Evolutionary conservation across 2,797 vertebrate species (phyloP), one percentile per base, ranked within the genome.

Genomic region (Gallirallus australis): DNA sequence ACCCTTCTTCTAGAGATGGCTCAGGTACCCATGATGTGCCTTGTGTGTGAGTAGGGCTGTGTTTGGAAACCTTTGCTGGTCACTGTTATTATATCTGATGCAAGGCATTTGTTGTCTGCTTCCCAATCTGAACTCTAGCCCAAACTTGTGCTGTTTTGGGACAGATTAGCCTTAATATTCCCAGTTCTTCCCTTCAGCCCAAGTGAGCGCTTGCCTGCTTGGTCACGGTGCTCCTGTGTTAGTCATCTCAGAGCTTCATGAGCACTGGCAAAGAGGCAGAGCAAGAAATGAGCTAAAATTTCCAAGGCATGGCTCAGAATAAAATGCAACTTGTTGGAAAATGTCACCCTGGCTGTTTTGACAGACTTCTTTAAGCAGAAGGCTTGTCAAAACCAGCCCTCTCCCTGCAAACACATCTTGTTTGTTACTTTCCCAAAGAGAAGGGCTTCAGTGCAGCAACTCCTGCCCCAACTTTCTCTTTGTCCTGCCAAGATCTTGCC

Each of bases 341-440:
- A 94, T 86, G 87, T 95, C 96, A 96, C 10, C 66, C 40, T 48
- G 89, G 91, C 87, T 93, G 77, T 94, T 96, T 91, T 95, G 96
- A 96, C 87, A 94, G 87, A 82, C 87, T 75, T 69, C 57, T 73
- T 64, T 52, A 17, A 92, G 91, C 45, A 83, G 79, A 57, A 48
- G 69, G 39, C 70, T 61, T 91, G 79, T 95, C 91, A 91, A 91
- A 93, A 59, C 31, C 82, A 94, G 47, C 70, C 63, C 25, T 86
- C 37, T 92, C 66, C n/a, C 17, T 3, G 18, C 70, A 56, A 59
- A 39, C 15, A 12, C 3, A 3, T 13, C 87, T 69, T 39, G 19
- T 31, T 78, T 90, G 52, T 59, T 88, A 33, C 66, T 70, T 66
- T 35, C 39, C 56, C 14, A 3, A 48, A 23, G 1, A 81, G 48